A percentile compares a stretch with the other conserved stretches of the same genome.
Conservation (phyloP, 2,888 invertebrate species). For the Octodonta nipae region DNA sequence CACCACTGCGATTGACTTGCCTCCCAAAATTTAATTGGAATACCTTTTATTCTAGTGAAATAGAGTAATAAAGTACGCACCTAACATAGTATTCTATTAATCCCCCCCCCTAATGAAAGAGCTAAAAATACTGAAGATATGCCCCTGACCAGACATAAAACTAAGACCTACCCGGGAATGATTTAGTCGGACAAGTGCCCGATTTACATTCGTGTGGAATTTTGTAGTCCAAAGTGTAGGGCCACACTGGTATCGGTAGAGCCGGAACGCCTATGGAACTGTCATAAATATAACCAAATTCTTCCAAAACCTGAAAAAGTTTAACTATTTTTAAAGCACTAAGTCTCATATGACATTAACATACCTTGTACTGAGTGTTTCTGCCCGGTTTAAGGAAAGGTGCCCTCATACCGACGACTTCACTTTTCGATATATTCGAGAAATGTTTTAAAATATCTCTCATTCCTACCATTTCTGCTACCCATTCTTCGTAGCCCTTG, state of each 20-base stretch:
- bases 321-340: neutral
- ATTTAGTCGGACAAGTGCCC: conserved; percentile 79
- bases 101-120: too few relatives aligned
- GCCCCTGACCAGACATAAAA: too few relatives aligned
- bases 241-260: conserved; percentile 72
- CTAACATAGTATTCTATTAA: too few relatives aligned
- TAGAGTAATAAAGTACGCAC: too few relatives aligned
- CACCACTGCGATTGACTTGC: too few relatives aligned
- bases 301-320: conserved; percentile 71
- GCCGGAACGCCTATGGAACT: conserved; percentile 82
- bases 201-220: conserved; percentile 87
- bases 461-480: conserved; percentile 89
- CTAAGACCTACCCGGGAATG: conserved; percentile 73
- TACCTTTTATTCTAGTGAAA: too few relatives aligned
- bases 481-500: conserved; percentile 85
- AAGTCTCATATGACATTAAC: neutral
- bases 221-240: conserved; percentile 86
- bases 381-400: conserved; percentile 86
- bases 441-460: conserved; percentile 72
- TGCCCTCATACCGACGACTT: conserved; percentile 76
- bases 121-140: too few relatives aligned
- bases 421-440: conserved; percentile 66
- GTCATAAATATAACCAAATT: conserved; percentile 85
- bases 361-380: conserved; percentile 80
- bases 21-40: too few relatives aligned